Percentiles rank a stretch among this genome's conserved stretches.
These are phyloP conservation scores for Pristis pectinata DNA, from an alignment of 2,797 vertebrate genomes.

Conservation along the genomic window DNA sequence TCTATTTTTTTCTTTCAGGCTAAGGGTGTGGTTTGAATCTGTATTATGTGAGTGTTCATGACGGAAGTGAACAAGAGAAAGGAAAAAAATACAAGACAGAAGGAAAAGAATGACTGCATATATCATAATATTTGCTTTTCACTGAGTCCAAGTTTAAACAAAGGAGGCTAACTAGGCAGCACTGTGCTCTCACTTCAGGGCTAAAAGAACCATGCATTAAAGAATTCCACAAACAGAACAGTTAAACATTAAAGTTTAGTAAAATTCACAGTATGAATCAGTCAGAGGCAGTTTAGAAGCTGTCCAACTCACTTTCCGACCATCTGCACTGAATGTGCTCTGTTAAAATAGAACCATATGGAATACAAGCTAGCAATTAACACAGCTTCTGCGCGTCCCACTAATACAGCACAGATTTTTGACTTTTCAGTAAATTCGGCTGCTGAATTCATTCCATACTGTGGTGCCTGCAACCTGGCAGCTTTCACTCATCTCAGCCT, in stretches of 20 bases:
- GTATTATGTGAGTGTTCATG: slow-evolving; percentile 41
- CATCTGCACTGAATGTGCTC: slow-evolving; percentile 94
- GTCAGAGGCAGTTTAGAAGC: slow-evolving; percentile 72
- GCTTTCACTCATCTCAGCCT: slow-evolving; percentile 53
- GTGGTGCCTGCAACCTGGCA: slow-evolving; percentile 74
- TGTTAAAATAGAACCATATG: slow-evolving; percentile 95
- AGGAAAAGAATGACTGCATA: slow-evolving; percentile 63
- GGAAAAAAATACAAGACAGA: not conserved
- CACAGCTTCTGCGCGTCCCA: slow-evolving; percentile 71
- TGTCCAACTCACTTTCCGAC: slow-evolving; percentile 77
- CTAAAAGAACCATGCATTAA: slow-evolving; percentile 62
- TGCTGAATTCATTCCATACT: slow-evolving; percentile 79
- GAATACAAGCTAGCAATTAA: slow-evolving; percentile 91
- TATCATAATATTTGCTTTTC: slow-evolving; percentile 57
- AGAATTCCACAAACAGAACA: slow-evolving; percentile 55
- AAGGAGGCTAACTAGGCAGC: slow-evolving; percentile 52
- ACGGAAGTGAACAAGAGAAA: not conserved
- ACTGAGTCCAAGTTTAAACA: slow-evolving; percentile 55
- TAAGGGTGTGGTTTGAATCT: slow-evolving; percentile 62
- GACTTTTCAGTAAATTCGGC: slow-evolving; percentile 81
- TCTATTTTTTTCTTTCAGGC: not conserved
- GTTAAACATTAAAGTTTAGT: slow-evolving; percentile 59
- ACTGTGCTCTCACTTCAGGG: slow-evolving; percentile 62
- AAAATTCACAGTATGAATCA: slow-evolving; percentile 66
- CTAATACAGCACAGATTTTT: slow-evolving; percentile 76